Evolutionary conservation across 1,140 invertebrate genomes (phyloP).

Genomic region (Drosophila nigrodunni): DNA sequence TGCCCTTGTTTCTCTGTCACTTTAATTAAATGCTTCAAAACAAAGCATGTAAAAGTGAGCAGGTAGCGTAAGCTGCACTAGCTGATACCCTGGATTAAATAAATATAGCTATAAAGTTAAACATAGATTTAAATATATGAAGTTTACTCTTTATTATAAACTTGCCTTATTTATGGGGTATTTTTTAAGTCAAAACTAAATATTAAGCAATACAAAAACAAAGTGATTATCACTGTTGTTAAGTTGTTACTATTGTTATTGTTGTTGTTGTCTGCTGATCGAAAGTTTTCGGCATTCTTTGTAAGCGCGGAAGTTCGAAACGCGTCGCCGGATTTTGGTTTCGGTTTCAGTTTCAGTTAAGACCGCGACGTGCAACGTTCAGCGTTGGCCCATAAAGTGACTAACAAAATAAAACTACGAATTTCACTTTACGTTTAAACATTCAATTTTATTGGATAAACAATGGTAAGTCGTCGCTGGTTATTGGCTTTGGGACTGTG

Average conservation of each 20-base stretch:
- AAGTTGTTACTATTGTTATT: slow-evolving; percentile 27
- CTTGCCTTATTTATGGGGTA: slow-evolving; percentile 12
- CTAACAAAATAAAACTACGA: slow-evolving; percentile 14
- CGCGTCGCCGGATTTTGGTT: slow-evolving; percentile 32
- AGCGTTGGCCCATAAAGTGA: slow-evolving; percentile 53
- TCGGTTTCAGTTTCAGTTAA: slow-evolving; percentile 64
- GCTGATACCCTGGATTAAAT: background rate
- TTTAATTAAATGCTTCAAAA: slow-evolving; percentile 54
- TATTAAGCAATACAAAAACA: slow-evolving; percentile 18
- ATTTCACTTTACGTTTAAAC: slow-evolving; percentile 60
- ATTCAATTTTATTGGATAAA: slow-evolving; percentile 18
- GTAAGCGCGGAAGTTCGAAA: slow-evolving; percentile 64
- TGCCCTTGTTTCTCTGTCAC: background rate
- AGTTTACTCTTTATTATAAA: no score
- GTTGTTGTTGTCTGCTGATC: slow-evolving; percentile 61
- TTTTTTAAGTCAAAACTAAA: background rate
- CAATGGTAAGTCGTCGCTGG: slow-evolving; percentile 27
- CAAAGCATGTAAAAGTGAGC: slow-evolving; percentile 5
- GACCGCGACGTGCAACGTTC: slow-evolving; percentile 55
- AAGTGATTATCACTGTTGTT: slow-evolving; percentile 36
- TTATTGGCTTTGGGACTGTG: slow-evolving; percentile 63
- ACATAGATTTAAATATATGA: background rate
- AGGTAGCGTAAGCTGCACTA: slow-evolving; percentile 2
- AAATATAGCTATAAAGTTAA: background rate
- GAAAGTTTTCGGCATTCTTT: slow-evolving; percentile 80